These are phyloP conservation scores for Acrossocheilus fasciatus DNA, from an alignment of 2,797 vertebrate species.

Conservation along the genomic window DNA sequence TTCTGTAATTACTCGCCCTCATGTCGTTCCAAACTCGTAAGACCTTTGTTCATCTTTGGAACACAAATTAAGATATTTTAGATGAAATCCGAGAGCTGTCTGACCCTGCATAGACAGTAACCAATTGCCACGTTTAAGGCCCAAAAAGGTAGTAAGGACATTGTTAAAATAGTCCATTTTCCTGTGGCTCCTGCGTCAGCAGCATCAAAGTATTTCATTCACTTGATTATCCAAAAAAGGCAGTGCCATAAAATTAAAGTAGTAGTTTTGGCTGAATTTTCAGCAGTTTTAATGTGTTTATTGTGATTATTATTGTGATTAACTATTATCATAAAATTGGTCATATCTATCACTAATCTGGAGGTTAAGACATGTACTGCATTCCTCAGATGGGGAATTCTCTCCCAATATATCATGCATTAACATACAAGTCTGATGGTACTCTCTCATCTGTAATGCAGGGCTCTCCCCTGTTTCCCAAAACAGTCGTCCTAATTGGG, in stretches of 20 bases:
- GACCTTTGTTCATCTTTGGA: neutral
- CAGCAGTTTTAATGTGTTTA: neutral
- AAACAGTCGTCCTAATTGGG: conserved; percentile 68
- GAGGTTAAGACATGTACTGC: too few species aligned
- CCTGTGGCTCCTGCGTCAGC: too few species aligned
- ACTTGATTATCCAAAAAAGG: neutral
- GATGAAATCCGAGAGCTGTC: neutral
- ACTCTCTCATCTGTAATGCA: conserved; percentile 54
- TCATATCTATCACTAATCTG: neutral
- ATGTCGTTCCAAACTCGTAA: neutral
- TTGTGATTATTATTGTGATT: neutral
- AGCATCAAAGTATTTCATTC: neutral
- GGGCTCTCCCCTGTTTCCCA: conserved; percentile 58
- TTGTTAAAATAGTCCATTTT: too few species aligned
- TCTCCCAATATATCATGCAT: conserved; percentile 53
- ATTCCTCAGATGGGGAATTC: neutral
- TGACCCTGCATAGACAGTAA: neutral
- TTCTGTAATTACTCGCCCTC: neutral
- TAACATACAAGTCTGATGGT: conserved; percentile 69
- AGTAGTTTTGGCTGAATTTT: neutral
- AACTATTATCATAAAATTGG: neutral
- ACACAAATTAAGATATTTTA: neutral
- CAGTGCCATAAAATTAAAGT: neutral
- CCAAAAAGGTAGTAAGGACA: neutral
- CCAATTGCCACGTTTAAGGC: too few species aligned